Evolutionary conservation across 2,113 vertebrate genomes (phyloP).

Genomic region (Euleptes europaea): DNA sequence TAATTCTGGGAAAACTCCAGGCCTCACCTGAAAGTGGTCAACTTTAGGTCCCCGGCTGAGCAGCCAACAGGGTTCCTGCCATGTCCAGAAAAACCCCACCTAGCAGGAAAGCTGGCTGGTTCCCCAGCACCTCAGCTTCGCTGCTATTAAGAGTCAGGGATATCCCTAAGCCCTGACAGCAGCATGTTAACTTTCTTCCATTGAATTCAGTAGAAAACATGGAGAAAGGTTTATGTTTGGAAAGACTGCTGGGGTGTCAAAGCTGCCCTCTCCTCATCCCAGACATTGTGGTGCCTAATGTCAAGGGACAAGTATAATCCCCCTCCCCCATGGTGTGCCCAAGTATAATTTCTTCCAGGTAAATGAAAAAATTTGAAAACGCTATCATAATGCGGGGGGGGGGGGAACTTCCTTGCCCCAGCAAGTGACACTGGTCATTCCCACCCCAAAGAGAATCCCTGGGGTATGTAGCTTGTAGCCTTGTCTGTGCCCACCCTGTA

Average conservation of each 20-base stretch:
- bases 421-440: background rate
- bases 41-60: too few relatives aligned
- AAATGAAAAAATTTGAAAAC: background rate
- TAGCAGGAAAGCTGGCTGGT: too few relatives aligned
- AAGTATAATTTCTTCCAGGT: background rate
- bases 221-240: background rate
- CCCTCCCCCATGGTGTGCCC: too few relatives aligned
- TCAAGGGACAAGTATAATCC: background rate
- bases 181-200: background rate
- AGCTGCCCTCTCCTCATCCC: background rate
- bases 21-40: too few relatives aligned
- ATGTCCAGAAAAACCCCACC: too few relatives aligned
- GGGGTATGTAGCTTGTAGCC: background rate
- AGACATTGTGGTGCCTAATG: background rate
- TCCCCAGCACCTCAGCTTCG: too few relatives aligned
- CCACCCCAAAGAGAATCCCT: background rate
- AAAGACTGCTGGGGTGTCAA: background rate
- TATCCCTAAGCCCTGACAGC: too few relatives aligned
- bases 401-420: too few relatives aligned
- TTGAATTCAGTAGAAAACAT: background rate
- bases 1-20: too few relatives aligned
- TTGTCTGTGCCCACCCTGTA: background rate
- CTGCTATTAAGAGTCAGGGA: too few relatives aligned
- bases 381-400: background rate
- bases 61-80: too few relatives aligned